These are phyloP conservation scores for Megastigmus dorsalis DNA, from an alignment of 2,888 invertebrate genomes.

Conservation along the genomic window DNA sequence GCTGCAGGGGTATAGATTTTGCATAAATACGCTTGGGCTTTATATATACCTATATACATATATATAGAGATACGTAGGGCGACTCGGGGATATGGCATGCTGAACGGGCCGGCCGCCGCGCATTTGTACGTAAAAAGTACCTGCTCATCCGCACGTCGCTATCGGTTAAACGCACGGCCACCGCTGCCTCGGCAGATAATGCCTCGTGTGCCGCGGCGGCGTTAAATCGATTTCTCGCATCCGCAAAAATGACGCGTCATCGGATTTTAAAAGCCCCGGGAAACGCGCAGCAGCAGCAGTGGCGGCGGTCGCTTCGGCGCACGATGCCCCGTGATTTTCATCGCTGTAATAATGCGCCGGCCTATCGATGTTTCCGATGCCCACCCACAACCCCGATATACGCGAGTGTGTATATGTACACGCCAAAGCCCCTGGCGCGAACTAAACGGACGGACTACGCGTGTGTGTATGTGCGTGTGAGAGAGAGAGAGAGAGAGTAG, in stretches of 20 bases:
- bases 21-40: constrained; percentile 1
- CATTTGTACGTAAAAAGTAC: constrained; percentile 41
- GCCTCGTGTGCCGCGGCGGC: too few species aligned
- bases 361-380: constrained; percentile 61
- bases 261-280: constrained; percentile 62
- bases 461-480: too few species aligned
- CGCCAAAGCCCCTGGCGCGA: neutral
- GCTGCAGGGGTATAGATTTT: too few species aligned
- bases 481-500: neutral
- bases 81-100: neutral
- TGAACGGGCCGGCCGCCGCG: neutral
- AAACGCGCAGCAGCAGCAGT: neutral
- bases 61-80: too few species aligned
- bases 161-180: constrained; percentile 40
- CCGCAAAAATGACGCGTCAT: constrained; percentile 64
- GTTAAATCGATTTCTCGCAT: constrained; percentile 55
- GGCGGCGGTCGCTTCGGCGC: neutral
- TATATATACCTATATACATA: too few species aligned
- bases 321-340: constrained; percentile 60
- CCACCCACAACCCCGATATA: neutral
- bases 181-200: constrained; percentile 50
- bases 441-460: too few species aligned
- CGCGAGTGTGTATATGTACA: too few species aligned
- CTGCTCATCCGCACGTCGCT: constrained; percentile 46
- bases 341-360: constrained; percentile 62